A percentile compares a stretch with the other conserved stretches of the same genome.
These are phyloP conservation scores for Sphaeramia orbicularis DNA, from an alignment of 2,797 vertebrate species.

Conservation along the genomic window DNA sequence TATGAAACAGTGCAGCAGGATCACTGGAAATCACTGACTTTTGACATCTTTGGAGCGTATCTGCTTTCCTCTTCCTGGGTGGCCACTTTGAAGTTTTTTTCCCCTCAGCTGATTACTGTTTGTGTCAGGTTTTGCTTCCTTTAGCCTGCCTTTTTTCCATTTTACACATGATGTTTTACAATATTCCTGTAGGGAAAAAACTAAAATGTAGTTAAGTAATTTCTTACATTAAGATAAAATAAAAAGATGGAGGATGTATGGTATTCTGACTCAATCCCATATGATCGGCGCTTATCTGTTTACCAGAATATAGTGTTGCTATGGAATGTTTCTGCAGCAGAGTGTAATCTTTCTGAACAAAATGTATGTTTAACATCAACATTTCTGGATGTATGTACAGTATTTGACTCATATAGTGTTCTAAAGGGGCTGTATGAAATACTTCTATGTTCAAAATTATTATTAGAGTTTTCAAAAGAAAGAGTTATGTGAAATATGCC, in stretches of 20 bases:
- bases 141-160: constrained; percentile 29
- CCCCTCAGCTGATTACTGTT: constrained; percentile 64
- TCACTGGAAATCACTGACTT: constrained; percentile 64
- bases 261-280: too few species aligned
- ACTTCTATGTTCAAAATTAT: too few species aligned
- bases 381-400: too few species aligned
- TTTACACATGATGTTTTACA: constrained; percentile 52
- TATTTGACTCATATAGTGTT: too few species aligned
- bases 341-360: too few species aligned
- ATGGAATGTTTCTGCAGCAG: neutral
- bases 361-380: too few species aligned
- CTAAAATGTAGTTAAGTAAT: constrained; percentile 26
- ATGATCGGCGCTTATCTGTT: too few species aligned
- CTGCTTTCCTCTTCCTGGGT: constrained; percentile 38
- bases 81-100: constrained; percentile 62
- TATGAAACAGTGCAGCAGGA: constrained; percentile 19
- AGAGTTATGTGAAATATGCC: too few species aligned
- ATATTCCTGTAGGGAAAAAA: constrained; percentile 26
- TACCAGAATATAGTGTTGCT: neutral
- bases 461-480: too few species aligned
- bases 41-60: constrained; percentile 52
- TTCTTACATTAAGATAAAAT: constrained; percentile 33
- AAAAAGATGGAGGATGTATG: neutral
- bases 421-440: too few species aligned
- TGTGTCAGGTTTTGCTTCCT: constrained; percentile 38